A percentile compares a stretch with the other conserved stretches of the same genome.
phyloP scores from a whole-genome alignment of 1,140 invertebrate species.

The Drosophila malerkotliana region DNA sequence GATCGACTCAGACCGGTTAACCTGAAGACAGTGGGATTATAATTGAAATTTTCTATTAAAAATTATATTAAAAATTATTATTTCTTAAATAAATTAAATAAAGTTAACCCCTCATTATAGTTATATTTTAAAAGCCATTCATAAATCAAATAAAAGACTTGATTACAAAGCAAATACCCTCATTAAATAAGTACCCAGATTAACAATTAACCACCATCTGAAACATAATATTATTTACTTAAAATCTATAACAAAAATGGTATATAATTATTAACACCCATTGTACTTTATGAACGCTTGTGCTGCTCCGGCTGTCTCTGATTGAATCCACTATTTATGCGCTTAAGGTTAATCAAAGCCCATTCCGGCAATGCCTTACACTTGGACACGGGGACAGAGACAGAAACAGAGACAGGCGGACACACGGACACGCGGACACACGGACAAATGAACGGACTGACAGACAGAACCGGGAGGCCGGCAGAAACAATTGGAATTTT shows the following conservation, averaged over 20 bases:
- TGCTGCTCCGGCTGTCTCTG: slow-evolving; percentile 52
- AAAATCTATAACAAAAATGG: too few species aligned
- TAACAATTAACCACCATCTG: too few species aligned
- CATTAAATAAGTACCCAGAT: too few species aligned
- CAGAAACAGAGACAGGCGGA: slow-evolving; percentile 12
- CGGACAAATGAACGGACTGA: slow-evolving; percentile 3
- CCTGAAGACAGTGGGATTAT: slow-evolving; percentile 12
- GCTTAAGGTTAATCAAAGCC: slow-evolving; percentile 82
- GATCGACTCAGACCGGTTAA: slow-evolving; percentile 49
- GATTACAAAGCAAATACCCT: too few species aligned
- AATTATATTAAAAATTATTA: not conserved
- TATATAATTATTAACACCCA: slow-evolving; percentile 7
- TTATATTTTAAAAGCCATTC: too few species aligned
- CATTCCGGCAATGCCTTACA: slow-evolving; percentile 74
- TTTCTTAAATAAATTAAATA: too few species aligned
- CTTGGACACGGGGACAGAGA: slow-evolving; percentile 45
- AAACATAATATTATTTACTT: too few species aligned
- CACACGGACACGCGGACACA: slow-evolving; percentile 1
- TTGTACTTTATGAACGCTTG: slow-evolving; percentile 13
- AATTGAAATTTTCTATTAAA: not conserved
- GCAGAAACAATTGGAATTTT: slow-evolving; percentile 77
- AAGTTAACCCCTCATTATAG: too few species aligned
- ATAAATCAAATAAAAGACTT: too few species aligned
- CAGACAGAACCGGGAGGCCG: slow-evolving; percentile 48
- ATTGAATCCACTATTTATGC: slow-evolving; percentile 82